Evolutionary conservation across 2,888 invertebrate genomes (phyloP).

Genomic region (Eristalis intricaria): DNA sequence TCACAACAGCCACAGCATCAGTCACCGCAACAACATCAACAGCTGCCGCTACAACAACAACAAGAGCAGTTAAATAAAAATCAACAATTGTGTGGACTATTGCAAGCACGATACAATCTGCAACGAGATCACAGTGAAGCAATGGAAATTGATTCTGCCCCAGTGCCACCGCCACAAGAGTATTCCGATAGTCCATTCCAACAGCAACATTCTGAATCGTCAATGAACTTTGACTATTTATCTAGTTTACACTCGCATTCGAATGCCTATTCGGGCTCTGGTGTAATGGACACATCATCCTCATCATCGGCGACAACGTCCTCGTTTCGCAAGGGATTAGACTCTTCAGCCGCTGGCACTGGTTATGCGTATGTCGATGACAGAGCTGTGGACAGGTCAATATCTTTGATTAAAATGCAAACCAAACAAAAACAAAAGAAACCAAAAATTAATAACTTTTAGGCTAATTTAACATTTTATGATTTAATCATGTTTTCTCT

Average conservation of each 20-base stretch:
- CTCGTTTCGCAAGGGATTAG: slow-evolving; percentile 47
- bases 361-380: slow-evolving; percentile 78
- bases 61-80: not conserved
- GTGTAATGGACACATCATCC: slow-evolving; percentile 49
- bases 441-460: slow-evolving; percentile 19
- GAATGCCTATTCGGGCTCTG: slow-evolving; percentile 3
- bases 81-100: not conserved
- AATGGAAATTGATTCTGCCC: slow-evolving; percentile 80
- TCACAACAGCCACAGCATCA: not conserved
- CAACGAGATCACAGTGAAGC: slow-evolving; percentile 75
- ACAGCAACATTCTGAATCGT: slow-evolving; percentile 77
- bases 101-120: slow-evolving; percentile 2
- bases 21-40: not conserved
- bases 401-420: slow-evolving; percentile 76
- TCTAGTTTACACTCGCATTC: slow-evolving; percentile 75
- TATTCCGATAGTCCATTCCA: slow-evolving; percentile 75
- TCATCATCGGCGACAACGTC: slow-evolving; percentile 10
- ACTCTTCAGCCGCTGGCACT: slow-evolving; percentile 30
- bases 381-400: slow-evolving; percentile 80
- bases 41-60: not conserved
- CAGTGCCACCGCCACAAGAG: slow-evolving; percentile 78
- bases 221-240: slow-evolving; percentile 80
- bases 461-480: slow-evolving; percentile 44
- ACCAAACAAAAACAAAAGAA: slow-evolving; percentile 20
- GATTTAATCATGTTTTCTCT: slow-evolving; percentile 32